Evolutionary conservation across 2,888 invertebrate genomes (phyloP).

Genomic region (Phania funesta): DNA sequence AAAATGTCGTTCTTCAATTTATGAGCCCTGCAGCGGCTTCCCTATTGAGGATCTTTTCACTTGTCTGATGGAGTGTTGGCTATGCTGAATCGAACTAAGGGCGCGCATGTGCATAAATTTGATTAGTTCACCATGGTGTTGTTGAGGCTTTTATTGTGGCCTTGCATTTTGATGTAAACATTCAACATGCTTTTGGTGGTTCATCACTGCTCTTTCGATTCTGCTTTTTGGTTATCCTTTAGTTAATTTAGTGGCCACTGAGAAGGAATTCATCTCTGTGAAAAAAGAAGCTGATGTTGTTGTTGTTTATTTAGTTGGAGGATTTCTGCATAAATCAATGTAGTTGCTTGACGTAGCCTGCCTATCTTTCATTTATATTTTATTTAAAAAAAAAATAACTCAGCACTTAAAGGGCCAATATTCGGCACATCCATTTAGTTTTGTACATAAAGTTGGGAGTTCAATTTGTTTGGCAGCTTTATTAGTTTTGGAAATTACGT

Average conservation of each 20-base stretch:
- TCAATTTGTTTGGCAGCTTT: too few species aligned
- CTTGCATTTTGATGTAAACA: conserved; percentile 60
- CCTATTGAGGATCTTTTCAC: conserved; percentile 64
- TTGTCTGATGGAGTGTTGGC: conserved; percentile 52
- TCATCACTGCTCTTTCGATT: conserved; percentile 31
- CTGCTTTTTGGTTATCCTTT: background rate
- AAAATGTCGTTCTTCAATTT: conserved; percentile 67
- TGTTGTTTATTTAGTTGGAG: conserved; percentile 47
- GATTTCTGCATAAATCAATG: conserved; percentile 53
- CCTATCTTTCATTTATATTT: conserved; percentile 32
- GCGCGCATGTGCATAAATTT: conserved; percentile 66
- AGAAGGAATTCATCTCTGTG: conserved; percentile 28
- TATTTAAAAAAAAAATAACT: background rate
- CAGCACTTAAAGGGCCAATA: background rate
- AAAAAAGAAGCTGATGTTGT: conserved; percentile 30
- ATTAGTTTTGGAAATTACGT: too few species aligned
- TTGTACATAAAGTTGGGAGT: background rate
- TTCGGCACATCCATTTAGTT: background rate
- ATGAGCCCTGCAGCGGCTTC: conserved; percentile 68
- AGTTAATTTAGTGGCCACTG: conserved; percentile 21
- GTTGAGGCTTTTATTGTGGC: conserved; percentile 29
- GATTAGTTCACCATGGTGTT: conserved; percentile 48
- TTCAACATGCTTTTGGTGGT: conserved; percentile 59
- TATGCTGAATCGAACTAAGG: conserved; percentile 28
- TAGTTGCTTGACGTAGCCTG: conserved; percentile 43